Conservation (phyloP, 1,140 invertebrate genomes). For the Heliconius eleuchia region DNA sequence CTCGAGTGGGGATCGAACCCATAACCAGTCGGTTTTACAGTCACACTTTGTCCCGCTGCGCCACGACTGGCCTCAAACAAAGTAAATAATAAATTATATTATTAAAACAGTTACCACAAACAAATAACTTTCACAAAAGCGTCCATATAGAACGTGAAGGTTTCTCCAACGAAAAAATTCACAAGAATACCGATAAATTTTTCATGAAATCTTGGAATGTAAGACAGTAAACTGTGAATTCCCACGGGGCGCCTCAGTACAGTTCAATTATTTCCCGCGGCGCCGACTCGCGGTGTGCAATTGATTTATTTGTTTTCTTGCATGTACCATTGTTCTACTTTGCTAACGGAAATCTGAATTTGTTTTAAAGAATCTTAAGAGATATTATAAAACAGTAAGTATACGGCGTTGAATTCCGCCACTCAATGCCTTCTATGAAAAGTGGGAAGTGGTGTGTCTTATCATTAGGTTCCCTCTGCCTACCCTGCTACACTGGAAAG, state of each 20-base stretch:
- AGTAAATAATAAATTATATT: too few species aligned
- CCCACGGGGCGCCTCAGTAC: slow-evolving; percentile 52
- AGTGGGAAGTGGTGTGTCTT: too few species aligned
- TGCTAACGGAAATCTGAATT: background rate
- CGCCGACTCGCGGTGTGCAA: slow-evolving; percentile 58
- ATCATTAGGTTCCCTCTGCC: too few species aligned
- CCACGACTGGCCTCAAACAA: too few species aligned
- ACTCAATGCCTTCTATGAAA: too few species aligned
- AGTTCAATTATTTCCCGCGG: slow-evolving; percentile 64
- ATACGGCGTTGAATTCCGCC: too few species aligned
- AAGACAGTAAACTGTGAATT: slow-evolving; percentile 60
- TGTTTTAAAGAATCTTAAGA: background rate
- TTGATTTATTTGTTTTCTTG: slow-evolving; percentile 66
- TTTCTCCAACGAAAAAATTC: background rate
- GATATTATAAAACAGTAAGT: too few species aligned
- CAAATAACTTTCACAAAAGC: background rate
- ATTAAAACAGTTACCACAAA: too few species aligned
- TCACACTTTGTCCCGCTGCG: too few species aligned
- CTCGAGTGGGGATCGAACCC: too few species aligned
- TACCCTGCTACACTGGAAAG: too few species aligned
- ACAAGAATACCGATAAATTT: slow-evolving; percentile 11
- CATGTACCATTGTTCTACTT: background rate
- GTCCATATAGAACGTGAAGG: background rate
- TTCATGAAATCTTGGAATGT: slow-evolving; percentile 46
- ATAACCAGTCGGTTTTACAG: too few species aligned